Base-by-base conservation (phyloP, 2,113 vertebrate genomes). In the Sylvia atricapilla region DNA sequence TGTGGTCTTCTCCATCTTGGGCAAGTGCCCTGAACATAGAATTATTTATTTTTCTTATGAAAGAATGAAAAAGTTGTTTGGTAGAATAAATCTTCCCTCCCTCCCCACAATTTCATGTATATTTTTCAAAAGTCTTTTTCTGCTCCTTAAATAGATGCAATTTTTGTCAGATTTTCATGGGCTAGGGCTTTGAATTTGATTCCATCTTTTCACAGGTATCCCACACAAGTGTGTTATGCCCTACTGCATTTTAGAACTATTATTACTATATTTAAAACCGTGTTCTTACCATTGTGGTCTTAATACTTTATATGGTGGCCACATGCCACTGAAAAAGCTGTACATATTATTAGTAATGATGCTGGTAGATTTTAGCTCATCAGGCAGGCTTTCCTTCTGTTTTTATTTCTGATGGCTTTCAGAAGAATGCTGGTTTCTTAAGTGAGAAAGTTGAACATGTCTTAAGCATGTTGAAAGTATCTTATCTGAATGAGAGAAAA, bases 21-120 rank as follows among this genome's bases (percentile, higher is more conserved):
- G 27, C 9, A 44, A 74, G 23, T 44, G 15, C 6, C 5, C 22
- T 74, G 31, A 74, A 50, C 14, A 52, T 3, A 30, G 35, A 87
- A 46, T 11, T 60, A 10, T 43, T 77, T 89, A 25, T 78, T 84
- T 23, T 74, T 18, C 8, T 43, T 55, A 11, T 3, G 1, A 14
- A 79, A 87, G 49, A 39, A 33, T 24, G 24, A 50, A 82, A 67
- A 72, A 75, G 1, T 7, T 11, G 2, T 28, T 43, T 22, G 23
- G 21, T 67, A 28, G 43, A 90, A 72, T 64, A 82, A 66, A 43
- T 41, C 2, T 30, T 20, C 18, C 9, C 9, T 7, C 16, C 1
- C 2, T 22, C 1, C 0, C 7, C 2, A 3, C 2, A 15, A 8
- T 60, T 79, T 83, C 4, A 35, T 35, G 3, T 19, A 31, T 50